Percentiles rank a stretch among this genome's conserved stretches.
phyloP scores from a whole-genome alignment of 2,113 vertebrate species.

The Grammomys dolichurus region DNA sequence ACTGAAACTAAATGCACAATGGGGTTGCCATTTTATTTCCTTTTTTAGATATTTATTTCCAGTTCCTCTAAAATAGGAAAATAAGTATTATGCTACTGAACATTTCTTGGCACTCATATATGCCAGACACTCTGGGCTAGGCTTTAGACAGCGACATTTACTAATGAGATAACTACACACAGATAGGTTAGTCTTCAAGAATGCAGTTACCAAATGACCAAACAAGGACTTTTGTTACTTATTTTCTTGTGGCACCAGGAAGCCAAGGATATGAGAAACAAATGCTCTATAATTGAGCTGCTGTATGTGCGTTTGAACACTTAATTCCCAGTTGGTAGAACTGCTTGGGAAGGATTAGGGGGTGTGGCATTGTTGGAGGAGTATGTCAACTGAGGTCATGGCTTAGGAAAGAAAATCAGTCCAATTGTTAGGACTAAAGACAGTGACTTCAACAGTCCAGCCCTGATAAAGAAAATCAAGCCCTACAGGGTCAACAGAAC shows the following conservation, averaged over 20 bases:
- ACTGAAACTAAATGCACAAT: neutral
- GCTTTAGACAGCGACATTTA: neutral
- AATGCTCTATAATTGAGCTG: neutral
- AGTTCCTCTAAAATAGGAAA: neutral
- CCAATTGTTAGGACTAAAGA: neutral
- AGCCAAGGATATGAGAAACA: neutral
- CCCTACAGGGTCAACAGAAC: neutral
- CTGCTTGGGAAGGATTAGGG: neutral
- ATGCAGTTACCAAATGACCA: neutral
- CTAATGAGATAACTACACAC: neutral
- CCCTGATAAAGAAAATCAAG: constrained; percentile 8
- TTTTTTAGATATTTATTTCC: neutral
- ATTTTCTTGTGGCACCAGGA: neutral
- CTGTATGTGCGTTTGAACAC: neutral
- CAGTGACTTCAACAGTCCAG: neutral
- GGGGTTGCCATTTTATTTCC: neutral
- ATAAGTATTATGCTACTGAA: neutral
- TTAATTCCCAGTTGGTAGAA: neutral
- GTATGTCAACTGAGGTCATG: neutral
- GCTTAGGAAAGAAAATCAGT: neutral
- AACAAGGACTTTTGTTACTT: neutral
- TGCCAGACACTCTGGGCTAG: neutral
- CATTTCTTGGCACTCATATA: neutral
- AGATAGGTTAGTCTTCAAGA: neutral
- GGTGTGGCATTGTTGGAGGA: neutral